Base-by-base conservation (phyloP, 2,888 invertebrate genomes). In the Lamellibrachia columna region DNA sequence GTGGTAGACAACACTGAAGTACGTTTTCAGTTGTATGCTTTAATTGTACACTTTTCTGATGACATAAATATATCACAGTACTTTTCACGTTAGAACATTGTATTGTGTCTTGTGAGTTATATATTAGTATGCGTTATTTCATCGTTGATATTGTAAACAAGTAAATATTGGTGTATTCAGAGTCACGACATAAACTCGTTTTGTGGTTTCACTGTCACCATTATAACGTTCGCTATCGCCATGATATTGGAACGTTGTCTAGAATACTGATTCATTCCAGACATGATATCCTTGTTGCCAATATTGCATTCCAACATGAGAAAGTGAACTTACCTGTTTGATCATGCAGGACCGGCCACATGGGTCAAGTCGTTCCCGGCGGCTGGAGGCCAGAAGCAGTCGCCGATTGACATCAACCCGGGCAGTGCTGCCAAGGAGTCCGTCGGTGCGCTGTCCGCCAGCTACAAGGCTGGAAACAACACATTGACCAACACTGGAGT, bases 321-420 rank as follows among this genome's bases (percentile, higher is more conserved):
- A 11, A 60, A 60, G 60, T 60, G 22, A 22, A 60, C 60, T 60
- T 9, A 60, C 11, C 60, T 60, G 60, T 60, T 9, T 60, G 15
- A 11, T 15, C 53, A 52, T 92, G 40, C 92, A 92, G 92, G 92
- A 28, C 92, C 92, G 53, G 91, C 90, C 91, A 92, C 92, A 8
- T 92, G 92, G 92, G 52, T 75, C 53, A 91, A 91, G 40, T 53
- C 53, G 7, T 92, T 92, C 53, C 92, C 92, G 8, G 28, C 58
- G 75, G 92, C 92, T 58, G 91, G 58, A 4, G 92, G 92, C 22
- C 90, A 91, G 75, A 52, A 40, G 55, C 92, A 92, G 91, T 92
- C 92, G 52, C 92, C 92, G 53, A 91, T 92, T 11, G 91, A 92
- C 91, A 92, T 92, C 91, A n/a, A n/a, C 2, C 40, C 91, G 22